Evolutionary conservation across 2,888 invertebrate genomes (phyloP), one percentile per base, ranked within the genome.

Genomic region (Operophtera brumata): DNA sequence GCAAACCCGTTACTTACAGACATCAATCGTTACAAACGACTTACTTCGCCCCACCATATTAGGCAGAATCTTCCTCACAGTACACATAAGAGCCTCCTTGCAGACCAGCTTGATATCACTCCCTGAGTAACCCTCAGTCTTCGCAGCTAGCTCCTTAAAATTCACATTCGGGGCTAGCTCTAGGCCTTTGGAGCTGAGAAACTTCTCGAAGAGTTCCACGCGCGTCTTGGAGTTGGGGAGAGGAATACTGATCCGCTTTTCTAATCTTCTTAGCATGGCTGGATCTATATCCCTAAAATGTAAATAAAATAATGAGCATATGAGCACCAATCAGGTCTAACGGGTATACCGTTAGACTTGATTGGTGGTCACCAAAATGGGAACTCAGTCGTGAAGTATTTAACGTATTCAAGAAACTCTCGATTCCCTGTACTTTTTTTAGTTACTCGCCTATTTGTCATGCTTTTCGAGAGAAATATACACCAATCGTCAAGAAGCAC

Each of bases 11-110:
- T n/a, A n/a, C n/a, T n/a, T n/a, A n/a, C n/a, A n/a, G n/a, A n/a
- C n/a, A n/a, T n/a, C n/a, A n/a, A n/a, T n/a, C n/a, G n/a, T n/a
- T 20, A 3, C 20, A 20, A 20, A 13, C 6, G 2, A 67, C 69
- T 53, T 58, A 86, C 86, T 78, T 75, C 70, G 84, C 1, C 66
- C 75, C n/a, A 47, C 61, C 76, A 87, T 80, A 57, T 67, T 71
- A 0, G 86, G 86, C 61, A 89, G 64, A 67, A 93, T 90, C 70
- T 93, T 94, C 71, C 97, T 91, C 20, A 97, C 91, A 25, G 94
- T 92, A 26, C 91, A 89, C 96, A 98, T 97, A 52, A 95, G 93
- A 0, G 96, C 94, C 89, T 98, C 97, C 80, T 97, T 97, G 77
- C 96, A 96, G 28, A 96, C 93, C 61, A 95, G 84, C 70, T 95